Conservation (phyloP, 1,140 invertebrate species). For the Temnothorax nylanderi region DNA sequence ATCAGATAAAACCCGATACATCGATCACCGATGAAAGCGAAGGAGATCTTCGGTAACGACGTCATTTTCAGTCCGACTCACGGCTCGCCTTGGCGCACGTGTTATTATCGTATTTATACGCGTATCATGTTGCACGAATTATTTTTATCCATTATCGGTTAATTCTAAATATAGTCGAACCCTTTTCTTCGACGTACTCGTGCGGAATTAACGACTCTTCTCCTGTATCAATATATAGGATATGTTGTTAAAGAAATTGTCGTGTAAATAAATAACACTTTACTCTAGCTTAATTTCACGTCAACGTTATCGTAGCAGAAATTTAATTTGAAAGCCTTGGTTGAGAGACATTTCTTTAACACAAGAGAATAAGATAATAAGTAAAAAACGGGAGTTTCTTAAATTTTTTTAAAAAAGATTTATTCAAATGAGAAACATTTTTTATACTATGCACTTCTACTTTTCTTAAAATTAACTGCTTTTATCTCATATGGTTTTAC, state of each 20-base stretch:
- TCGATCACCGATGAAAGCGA: constrained; percentile 19
- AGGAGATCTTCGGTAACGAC: constrained; percentile 19
- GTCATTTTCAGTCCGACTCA: constrained; percentile 9
- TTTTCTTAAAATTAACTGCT: neutral
- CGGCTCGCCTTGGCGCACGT: constrained; percentile 35
- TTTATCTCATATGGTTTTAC: neutral
- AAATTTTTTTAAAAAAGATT: neutral
- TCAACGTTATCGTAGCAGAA: constrained; percentile 2
- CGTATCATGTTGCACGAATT: constrained; percentile 53
- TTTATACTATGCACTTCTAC: neutral
- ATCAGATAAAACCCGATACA: constrained; percentile 41
- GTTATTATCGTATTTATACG: constrained; percentile 51
- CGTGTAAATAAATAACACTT: constrained; percentile 44
- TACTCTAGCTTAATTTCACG: constrained; percentile 53
- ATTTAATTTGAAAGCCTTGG: neutral
- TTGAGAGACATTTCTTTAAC: neutral
- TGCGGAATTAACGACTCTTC: constrained; percentile 66
- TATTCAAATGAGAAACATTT: neutral
- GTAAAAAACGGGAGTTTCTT: neutral
- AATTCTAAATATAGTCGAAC: constrained; percentile 66
- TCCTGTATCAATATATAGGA: constrained; percentile 50
- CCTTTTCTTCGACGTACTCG: constrained; percentile 59
- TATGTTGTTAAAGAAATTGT: constrained; percentile 41
- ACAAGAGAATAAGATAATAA: neutral
- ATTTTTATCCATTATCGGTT: constrained; percentile 64